phyloP scores from a whole-genome alignment of 2,888 invertebrate species.

The Yponomeuta cagnagella region DNA sequence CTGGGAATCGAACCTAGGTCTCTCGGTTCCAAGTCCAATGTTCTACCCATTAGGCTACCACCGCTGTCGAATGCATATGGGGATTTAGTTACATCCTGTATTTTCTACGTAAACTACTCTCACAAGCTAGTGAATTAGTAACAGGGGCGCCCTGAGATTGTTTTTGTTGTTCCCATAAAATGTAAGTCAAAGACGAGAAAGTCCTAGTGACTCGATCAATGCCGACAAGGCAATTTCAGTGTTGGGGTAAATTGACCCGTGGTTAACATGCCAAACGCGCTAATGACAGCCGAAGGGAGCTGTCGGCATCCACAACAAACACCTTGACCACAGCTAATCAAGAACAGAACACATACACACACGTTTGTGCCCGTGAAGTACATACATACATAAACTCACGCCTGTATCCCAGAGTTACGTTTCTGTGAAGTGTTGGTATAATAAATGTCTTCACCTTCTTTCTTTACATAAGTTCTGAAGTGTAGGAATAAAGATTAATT shows the following conservation, averaged over 20 bases:
- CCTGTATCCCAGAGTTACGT: too few species aligned
- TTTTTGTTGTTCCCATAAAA: not conserved
- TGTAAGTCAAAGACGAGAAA: conserved; percentile 9
- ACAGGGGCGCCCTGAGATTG: not conserved
- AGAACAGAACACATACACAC: not conserved
- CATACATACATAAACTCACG: not conserved
- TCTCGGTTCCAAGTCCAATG: too few species aligned
- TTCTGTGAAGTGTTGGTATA: too few species aligned
- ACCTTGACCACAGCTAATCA: not conserved
- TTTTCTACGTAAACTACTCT: too few species aligned
- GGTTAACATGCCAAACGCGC: conserved; percentile 29
- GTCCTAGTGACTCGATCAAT: conserved; percentile 38
- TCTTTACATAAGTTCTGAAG: too few species aligned
- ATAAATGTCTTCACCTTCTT: too few species aligned
- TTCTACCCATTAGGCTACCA: too few species aligned
- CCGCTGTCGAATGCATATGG: too few species aligned
- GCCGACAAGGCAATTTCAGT: conserved; percentile 43
- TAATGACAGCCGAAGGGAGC: conserved; percentile 24
- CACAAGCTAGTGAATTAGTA: too few species aligned
- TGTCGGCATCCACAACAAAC: conserved; percentile 3
- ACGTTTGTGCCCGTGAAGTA: not conserved
- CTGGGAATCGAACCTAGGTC: too few species aligned
- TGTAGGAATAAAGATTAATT: too few species aligned
- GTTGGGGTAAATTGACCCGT: conserved; percentile 17
- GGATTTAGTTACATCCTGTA: too few species aligned